Evolutionary conservation across 1,140 invertebrate genomes (phyloP).

Genomic region (Saccostrea echinata): DNA sequence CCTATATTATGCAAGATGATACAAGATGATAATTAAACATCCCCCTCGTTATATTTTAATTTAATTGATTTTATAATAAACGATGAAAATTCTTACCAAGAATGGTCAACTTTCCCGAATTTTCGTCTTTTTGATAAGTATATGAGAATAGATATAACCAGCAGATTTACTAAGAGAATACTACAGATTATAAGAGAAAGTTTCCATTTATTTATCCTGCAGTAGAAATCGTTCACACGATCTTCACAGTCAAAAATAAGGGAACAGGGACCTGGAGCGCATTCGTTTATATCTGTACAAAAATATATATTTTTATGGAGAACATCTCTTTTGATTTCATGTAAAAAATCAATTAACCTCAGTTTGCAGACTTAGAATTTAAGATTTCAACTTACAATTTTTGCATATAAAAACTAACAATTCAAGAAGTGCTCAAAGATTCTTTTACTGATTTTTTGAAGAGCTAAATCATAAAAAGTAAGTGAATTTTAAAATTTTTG

Average conservation of each 20-base stretch:
- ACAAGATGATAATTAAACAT: no score
- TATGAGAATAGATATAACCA: neutral
- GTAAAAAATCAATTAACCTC: neutral
- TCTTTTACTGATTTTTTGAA: neutral
- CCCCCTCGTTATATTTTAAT: no score
- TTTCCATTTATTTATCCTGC: neutral
- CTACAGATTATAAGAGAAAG: neutral
- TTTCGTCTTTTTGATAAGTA: neutral
- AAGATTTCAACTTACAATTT: neutral
- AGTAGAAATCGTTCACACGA: neutral
- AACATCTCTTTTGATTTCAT: neutral
- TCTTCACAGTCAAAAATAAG: conserved; percentile 27
- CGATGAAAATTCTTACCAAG: neutral
- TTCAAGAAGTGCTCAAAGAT: neutral
- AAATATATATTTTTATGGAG: neutral
- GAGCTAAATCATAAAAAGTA: neutral
- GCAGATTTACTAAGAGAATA: neutral
- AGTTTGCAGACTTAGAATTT: neutral
- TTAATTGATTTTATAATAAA: no score
- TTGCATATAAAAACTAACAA: neutral
- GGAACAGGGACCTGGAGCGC: conserved; percentile 12
- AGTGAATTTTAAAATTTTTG: neutral
- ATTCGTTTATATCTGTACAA: conserved; percentile 43
- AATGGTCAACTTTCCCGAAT: neutral
- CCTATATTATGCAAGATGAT: neutral